phyloP scores from a whole-genome alignment of 2,113 vertebrate species.

The Perca flavescens region DNA sequence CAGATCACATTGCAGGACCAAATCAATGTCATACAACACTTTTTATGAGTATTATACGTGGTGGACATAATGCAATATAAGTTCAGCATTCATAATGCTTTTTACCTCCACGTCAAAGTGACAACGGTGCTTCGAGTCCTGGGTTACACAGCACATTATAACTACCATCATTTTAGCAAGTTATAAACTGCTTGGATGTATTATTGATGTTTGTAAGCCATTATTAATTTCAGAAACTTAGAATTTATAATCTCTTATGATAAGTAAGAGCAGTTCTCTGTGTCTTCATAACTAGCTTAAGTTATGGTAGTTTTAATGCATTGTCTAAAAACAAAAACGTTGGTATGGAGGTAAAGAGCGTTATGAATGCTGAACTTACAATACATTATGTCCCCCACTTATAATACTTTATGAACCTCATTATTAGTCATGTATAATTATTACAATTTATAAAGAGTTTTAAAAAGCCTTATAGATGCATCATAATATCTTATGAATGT shows the following conservation, averaged over 20 bases:
- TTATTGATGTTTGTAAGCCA: not conserved
- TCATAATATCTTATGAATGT: no score
- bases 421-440: not conserved
- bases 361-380: not conserved
- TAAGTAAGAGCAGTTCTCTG: not conserved
- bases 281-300: not conserved
- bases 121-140: no score
- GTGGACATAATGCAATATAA: no score
- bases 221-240: not conserved
- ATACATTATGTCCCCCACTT: not conserved
- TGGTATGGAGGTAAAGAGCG: no score
- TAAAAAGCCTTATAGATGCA: no score
- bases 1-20: slow-evolving; percentile 22
- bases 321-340: no score
- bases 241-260: not conserved
- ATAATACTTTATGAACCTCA: not conserved
- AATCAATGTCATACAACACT: no score
- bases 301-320: not conserved
- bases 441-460: not conserved
- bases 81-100: no score
- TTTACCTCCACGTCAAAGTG: no score
- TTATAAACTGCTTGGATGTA: not conserved
- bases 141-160: no score
- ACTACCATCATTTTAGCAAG: no score
- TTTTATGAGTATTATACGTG: no score